A percentile compares a stretch with the other conserved stretches of the same genome.
Evolutionary conservation across 2,888 invertebrate species (phyloP).

Genomic region (Dasypogon diadema): DNA sequence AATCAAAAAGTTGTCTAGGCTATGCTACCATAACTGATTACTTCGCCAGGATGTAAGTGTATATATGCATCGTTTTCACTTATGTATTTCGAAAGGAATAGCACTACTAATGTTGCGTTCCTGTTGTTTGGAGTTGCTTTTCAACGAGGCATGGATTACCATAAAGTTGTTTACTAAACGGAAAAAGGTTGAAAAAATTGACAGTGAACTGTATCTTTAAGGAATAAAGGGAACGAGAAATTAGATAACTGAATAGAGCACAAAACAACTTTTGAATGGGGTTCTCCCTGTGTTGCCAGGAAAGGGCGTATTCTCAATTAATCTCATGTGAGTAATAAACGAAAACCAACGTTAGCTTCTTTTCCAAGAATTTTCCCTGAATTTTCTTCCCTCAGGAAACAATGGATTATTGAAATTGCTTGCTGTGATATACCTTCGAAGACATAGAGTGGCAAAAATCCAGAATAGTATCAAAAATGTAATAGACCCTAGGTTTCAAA

Average conservation of each 20-base stretch:
- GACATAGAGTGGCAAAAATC: slow-evolving; percentile 13
- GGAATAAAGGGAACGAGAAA: background rate
- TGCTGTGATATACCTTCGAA: slow-evolving; percentile 46
- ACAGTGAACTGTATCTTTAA: background rate
- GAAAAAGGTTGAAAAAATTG: background rate
- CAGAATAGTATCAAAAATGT: slow-evolving; percentile 33
- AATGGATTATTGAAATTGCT: slow-evolving; percentile 47
- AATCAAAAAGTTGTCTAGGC: no score
- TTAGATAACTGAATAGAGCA: background rate
- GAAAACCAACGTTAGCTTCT: slow-evolving; percentile 42
- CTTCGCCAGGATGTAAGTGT: no score
- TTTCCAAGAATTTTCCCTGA: slow-evolving; percentile 11
- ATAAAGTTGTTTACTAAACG: slow-evolving; percentile 22
- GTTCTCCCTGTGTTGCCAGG: background rate
- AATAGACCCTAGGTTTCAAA: slow-evolving; percentile 37
- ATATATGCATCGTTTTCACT: no score
- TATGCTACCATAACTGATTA: no score
- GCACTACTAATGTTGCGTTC: no score
- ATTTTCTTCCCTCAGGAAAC: background rate
- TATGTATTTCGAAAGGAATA: no score
- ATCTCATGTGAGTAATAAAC: slow-evolving; percentile 52
- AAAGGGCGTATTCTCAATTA: slow-evolving; percentile 48
- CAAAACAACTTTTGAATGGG: background rate
- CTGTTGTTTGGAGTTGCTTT: no score
- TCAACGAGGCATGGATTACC: no score